phyloP scores from a whole-genome alignment of 2,113 vertebrate species.

The Lethenteron reissneri region DNA sequence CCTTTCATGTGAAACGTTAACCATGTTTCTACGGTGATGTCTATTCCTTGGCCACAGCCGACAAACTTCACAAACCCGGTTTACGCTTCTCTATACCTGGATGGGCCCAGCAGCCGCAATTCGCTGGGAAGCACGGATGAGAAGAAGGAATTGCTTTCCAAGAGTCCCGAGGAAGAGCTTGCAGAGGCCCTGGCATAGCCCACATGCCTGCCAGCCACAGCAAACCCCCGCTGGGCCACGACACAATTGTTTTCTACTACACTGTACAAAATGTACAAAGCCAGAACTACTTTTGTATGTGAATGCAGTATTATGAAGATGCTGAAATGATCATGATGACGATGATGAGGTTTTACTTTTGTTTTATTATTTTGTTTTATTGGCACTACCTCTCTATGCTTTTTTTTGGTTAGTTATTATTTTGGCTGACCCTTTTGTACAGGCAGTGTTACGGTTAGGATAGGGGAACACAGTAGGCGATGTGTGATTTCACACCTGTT shows the following conservation, averaged over 20 bases:
- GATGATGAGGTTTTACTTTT: constrained; percentile 36
- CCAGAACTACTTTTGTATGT: constrained; percentile 99
- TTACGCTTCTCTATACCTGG: constrained; percentile 95
- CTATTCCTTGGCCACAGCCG: constrained; percentile 28
- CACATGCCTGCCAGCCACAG: constrained; percentile 11
- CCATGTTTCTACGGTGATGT: no score
- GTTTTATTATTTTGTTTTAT: constrained; percentile 17
- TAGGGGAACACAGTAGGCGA: no score
- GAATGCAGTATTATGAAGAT: constrained; percentile 67
- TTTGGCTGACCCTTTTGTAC: no score
- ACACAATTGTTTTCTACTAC: constrained; percentile 17
- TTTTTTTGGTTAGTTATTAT: no score
- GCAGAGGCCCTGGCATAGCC: constrained; percentile 62
- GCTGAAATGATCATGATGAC: background rate
- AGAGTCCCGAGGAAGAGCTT: constrained; percentile 55
- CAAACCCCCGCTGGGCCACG: constrained; percentile 10
- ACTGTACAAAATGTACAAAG: constrained; percentile 97
- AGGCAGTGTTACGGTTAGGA: no score
- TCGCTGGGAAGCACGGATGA: constrained; percentile 88
- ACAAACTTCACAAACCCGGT: constrained; percentile 95
- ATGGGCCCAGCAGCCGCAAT: constrained; percentile 72
- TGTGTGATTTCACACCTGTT: no score
- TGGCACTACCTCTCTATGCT: no score
- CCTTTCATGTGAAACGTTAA: background rate
- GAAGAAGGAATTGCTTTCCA: constrained; percentile 72